A percentile compares a stretch with the other conserved stretches of the same genome.
Evolutionary conservation across 2,113 vertebrate genomes (phyloP).

Genomic region (Mohoua ochrocephala): DNA sequence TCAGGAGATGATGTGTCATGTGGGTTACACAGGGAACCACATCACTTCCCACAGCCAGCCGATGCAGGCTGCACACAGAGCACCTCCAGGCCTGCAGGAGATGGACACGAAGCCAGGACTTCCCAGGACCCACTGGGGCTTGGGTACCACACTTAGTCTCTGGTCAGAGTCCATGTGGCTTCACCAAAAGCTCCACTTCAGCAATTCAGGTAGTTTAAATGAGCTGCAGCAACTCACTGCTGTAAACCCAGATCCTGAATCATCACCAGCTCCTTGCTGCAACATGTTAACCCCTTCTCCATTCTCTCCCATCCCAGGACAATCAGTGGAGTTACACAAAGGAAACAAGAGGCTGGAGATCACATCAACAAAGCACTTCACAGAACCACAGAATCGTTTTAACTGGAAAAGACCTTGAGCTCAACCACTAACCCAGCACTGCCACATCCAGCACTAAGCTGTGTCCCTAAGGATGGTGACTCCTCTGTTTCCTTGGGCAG

Average conservation of each 20-base stretch:
- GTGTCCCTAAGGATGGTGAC: background rate
- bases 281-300: background rate
- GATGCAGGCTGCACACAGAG: background rate
- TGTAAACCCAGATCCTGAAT: background rate
- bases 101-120: background rate
- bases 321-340: background rate
- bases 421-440: background rate
- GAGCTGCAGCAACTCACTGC: background rate
- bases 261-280: background rate
- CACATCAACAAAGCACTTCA: background rate
- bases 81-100: background rate
- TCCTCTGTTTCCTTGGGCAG: background rate
- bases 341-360: background rate
- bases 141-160: background rate
- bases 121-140: background rate
- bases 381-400: accelerated
- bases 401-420: background rate
- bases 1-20: slow-evolving; percentile 36
- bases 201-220: background rate
- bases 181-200: background rate
- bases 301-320: background rate
- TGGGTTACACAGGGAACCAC: background rate
- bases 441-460: background rate
- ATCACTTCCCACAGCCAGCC: background rate
- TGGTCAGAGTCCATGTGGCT: accelerated